A percentile compares a stretch with the other conserved stretches of the same genome.
phyloP scores from a whole-genome alignment of 2,797 vertebrate species.

The Picus viridis region DNA sequence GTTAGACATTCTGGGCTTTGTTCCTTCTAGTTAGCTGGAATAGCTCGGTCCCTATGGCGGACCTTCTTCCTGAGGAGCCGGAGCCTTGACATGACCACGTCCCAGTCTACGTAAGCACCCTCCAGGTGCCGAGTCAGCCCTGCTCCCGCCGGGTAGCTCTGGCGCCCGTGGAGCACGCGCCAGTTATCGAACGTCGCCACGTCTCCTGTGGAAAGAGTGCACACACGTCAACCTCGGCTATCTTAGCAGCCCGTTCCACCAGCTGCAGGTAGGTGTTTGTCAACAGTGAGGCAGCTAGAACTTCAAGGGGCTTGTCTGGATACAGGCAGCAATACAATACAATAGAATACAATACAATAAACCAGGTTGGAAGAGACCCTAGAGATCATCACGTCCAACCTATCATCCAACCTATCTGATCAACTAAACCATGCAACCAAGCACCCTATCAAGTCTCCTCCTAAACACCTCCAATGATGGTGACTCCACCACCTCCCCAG shows the following conservation, averaged over 20 bases:
- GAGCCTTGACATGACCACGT: constrained; percentile 93
- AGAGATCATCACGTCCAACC: no score
- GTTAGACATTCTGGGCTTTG: background rate
- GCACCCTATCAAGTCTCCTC: no score
- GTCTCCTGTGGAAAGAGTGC: constrained; percentile 80
- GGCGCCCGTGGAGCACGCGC: constrained; percentile 90
- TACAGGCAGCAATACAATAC: no score
- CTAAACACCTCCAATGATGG: no score
- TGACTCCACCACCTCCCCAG: no score
- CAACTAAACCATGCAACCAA: no score
- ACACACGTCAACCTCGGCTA: background rate
- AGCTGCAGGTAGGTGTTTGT: background rate
- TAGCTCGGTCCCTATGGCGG: constrained; percentile 56
- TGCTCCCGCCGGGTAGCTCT: constrained; percentile 74
- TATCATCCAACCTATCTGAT: no score
- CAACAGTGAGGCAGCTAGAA: background rate
- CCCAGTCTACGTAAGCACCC: constrained; percentile 95
- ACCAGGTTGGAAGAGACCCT: no score
- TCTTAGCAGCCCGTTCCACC: background rate
- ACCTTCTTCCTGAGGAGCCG: constrained; percentile 80
- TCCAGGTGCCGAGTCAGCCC: constrained; percentile 85
- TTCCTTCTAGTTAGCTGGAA: background rate
- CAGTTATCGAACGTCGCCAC: constrained; percentile 94
- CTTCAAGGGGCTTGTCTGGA: background rate
- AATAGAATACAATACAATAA: no score